Conservation (phyloP, 2,888 invertebrate genomes). For the Neoascia interrupta region DNA sequence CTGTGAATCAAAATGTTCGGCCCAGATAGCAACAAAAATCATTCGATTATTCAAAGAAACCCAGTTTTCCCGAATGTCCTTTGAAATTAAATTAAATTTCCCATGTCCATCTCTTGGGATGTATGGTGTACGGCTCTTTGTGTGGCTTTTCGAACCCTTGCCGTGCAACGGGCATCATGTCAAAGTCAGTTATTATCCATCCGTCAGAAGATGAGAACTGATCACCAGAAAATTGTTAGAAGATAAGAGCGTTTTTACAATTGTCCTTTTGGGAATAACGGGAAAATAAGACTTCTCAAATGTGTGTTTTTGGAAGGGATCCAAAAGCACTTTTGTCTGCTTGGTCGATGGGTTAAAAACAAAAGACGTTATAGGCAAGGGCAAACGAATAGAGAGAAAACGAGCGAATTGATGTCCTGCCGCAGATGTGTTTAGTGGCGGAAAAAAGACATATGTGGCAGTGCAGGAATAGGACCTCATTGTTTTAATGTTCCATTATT, state of each 20-base stretch:
- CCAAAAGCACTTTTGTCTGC: slow-evolving; percentile 26
- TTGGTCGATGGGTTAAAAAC: slow-evolving; percentile 3
- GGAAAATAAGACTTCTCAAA: slow-evolving; percentile 33
- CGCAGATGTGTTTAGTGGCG: slow-evolving; percentile 29
- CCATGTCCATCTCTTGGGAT: slow-evolving; percentile 16
- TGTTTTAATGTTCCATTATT: slow-evolving; percentile 20
- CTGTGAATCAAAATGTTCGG: slow-evolving; percentile 1
- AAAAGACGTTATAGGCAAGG: background rate
- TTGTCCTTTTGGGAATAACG: slow-evolving; percentile 49
- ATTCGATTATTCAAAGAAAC: slow-evolving; percentile 47
- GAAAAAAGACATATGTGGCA: background rate
- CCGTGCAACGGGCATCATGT: slow-evolving; percentile 24
- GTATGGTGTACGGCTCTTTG: no score
- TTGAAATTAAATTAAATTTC: slow-evolving; percentile 60
- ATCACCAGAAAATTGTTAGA: slow-evolving; percentile 31
- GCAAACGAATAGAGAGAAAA: background rate
- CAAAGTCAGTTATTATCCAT: slow-evolving; percentile 56
- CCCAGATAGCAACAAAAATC: slow-evolving; percentile 18
- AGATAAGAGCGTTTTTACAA: background rate
- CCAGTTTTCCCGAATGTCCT: slow-evolving; percentile 29
- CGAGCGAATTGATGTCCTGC: slow-evolving; percentile 12
- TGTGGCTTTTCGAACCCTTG: background rate
- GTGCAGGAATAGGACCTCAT: slow-evolving; percentile 9
- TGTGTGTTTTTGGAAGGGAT: slow-evolving; percentile 2
- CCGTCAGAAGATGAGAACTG: slow-evolving; percentile 38